Conservation (phyloP, 2,888 invertebrate genomes). For the Rotaria macrura region DNA sequence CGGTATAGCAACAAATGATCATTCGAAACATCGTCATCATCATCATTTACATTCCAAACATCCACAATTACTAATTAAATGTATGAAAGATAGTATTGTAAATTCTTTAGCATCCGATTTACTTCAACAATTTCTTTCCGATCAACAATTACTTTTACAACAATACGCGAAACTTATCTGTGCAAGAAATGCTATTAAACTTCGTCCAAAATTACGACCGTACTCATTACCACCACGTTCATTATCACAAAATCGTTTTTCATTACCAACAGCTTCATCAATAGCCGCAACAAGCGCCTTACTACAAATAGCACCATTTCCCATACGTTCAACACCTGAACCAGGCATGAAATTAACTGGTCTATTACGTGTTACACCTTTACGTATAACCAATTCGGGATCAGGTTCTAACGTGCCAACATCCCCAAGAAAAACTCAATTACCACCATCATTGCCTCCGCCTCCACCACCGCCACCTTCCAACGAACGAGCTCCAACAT, state of each 20-base stretch:
- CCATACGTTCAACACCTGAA: neutral
- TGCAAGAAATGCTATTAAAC: neutral
- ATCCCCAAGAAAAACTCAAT: neutral
- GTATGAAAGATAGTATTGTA: conserved; percentile 17
- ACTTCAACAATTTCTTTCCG: neutral
- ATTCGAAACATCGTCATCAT: neutral
- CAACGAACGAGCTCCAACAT: neutral
- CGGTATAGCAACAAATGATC: neutral
- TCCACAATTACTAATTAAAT: neutral
- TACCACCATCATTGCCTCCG: neutral
- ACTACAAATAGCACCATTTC: neutral
- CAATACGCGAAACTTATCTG: neutral
- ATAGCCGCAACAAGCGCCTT: neutral
- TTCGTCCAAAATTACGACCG: neutral
- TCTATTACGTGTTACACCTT: neutral
- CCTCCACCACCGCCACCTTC: neutral
- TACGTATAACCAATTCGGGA: neutral
- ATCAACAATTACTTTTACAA: neutral
- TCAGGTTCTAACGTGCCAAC: neutral
- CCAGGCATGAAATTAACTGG: neutral
- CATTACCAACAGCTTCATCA: neutral
- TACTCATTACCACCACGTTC: conserved; percentile 8
- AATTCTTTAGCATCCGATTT: neutral
- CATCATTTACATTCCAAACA: neutral
- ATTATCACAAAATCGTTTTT: conserved; percentile 12